phyloP scores from a whole-genome alignment of 2,888 invertebrate genomes.

The Leptopilina myrica region DNA sequence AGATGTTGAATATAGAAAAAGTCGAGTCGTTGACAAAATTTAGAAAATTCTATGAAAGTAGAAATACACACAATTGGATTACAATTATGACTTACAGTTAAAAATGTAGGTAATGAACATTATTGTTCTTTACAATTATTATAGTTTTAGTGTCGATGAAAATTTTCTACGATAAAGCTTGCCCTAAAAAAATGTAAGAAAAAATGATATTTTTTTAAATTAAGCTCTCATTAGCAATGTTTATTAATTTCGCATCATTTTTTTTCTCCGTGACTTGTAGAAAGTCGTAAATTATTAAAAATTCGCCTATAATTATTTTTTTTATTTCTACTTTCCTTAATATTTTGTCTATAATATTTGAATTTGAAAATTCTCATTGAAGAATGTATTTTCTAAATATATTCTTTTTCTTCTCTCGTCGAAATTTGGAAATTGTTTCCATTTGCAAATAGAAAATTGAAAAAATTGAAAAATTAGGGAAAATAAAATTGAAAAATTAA shows the following conservation, averaged over 20 bases:
- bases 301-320: background rate
- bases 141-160: constrained; percentile 9
- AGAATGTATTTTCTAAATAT: no score
- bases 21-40: constrained; percentile 59
- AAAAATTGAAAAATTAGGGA: no score
- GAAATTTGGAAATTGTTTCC: no score
- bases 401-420: no score
- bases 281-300: background rate
- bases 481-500: no score
- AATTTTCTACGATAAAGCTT: constrained; percentile 18
- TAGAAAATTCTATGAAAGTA: constrained; percentile 69
- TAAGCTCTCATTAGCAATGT: background rate
- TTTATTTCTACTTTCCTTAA: no score
- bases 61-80: constrained; percentile 55
- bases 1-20: constrained; percentile 48
- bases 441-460: no score
- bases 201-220: background rate
- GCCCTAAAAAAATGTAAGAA: background rate
- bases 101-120: constrained; percentile 6
- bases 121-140: constrained; percentile 20
- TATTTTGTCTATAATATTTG: no score
- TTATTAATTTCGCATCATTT: background rate
- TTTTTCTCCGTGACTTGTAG: background rate
- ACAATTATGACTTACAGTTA: constrained; percentile 21
- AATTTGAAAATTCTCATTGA: no score